A percentile compares a stretch with the other conserved stretches of the same genome.
Conservation (phyloP, 2,888 invertebrate species). For the Ceriagrion tenellum region DNA sequence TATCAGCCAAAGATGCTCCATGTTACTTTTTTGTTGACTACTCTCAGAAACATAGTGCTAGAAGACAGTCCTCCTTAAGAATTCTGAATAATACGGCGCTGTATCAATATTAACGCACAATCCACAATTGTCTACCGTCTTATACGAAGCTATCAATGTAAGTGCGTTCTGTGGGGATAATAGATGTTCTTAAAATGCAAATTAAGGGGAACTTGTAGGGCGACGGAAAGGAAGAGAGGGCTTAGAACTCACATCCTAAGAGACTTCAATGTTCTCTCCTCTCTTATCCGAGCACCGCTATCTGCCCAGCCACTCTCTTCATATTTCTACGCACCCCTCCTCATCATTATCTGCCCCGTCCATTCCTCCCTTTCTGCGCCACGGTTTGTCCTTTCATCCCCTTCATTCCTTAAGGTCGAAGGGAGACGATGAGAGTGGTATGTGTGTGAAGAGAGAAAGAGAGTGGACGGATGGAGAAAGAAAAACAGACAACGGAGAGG, state of each 20-base stretch:
- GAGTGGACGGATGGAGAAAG: not conserved
- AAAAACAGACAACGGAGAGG: not conserved
- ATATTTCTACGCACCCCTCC: not conserved
- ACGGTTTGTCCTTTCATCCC: not conserved
- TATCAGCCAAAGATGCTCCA: no score
- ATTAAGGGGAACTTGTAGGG: not conserved
- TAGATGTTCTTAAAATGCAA: conserved; percentile 12
- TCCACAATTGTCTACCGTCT: not conserved
- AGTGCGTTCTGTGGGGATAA: not conserved
- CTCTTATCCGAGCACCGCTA: not conserved
- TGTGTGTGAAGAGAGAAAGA: not conserved
- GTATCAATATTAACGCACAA: not conserved
- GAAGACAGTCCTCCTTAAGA: no score
- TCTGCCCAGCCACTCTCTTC: not conserved
- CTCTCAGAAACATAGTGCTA: no score
- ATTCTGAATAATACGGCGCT: no score
- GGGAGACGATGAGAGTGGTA: not conserved
- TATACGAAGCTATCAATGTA: not conserved
- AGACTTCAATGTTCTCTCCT: not conserved
- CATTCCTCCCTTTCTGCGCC: not conserved
- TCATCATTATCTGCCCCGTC: not conserved
- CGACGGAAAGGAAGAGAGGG: not conserved
- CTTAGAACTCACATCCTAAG: conserved; percentile 8
- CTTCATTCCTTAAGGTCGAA: not conserved
- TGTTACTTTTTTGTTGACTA: no score